Evolutionary conservation across 2,888 invertebrate species (phyloP).

Genomic region (Ernsta delagoae): DNA sequence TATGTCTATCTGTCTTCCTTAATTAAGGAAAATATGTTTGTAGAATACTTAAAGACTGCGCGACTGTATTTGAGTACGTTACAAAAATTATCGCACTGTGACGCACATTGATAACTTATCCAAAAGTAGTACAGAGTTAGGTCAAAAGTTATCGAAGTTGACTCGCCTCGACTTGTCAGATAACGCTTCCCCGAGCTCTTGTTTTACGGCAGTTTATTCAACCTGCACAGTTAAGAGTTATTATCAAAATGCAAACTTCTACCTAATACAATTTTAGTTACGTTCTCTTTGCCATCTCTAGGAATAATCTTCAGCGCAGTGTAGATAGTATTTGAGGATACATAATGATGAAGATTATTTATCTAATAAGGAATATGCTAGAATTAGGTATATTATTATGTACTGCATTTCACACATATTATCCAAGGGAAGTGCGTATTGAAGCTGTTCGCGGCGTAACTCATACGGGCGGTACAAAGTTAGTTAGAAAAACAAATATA

Average conservation of each 20-base stretch:
- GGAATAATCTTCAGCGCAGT: too few relatives aligned
- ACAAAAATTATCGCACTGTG: slow-evolving; percentile 61
- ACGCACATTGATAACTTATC: slow-evolving; percentile 79
- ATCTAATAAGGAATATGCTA: too few relatives aligned
- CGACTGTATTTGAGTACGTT: slow-evolving; percentile 40
- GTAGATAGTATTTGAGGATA: too few relatives aligned
- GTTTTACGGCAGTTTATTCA: slow-evolving; percentile 75
- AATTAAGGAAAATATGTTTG: slow-evolving; percentile 10
- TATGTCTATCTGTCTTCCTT: slow-evolving; percentile 25
- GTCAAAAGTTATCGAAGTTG: slow-evolving; percentile 72
- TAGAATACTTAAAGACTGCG: neutral
- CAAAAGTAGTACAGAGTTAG: slow-evolving; percentile 72
- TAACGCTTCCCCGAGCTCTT: slow-evolving; percentile 59
- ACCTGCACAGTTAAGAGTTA: slow-evolving; percentile 58
- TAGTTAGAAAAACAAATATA: too few relatives aligned
- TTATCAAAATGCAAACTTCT: neutral
- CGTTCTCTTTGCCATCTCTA: too few relatives aligned
- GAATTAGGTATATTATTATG: too few relatives aligned
- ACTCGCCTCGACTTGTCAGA: slow-evolving; percentile 54
- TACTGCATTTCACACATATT: too few relatives aligned
- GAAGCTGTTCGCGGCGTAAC: too few relatives aligned
- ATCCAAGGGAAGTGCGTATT: too few relatives aligned
- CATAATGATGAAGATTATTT: too few relatives aligned
- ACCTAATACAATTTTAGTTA: too few relatives aligned
- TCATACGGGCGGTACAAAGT: too few relatives aligned